Evolutionary conservation across 2,113 vertebrate genomes (phyloP).

Genomic region (Mus musculus): DNA sequence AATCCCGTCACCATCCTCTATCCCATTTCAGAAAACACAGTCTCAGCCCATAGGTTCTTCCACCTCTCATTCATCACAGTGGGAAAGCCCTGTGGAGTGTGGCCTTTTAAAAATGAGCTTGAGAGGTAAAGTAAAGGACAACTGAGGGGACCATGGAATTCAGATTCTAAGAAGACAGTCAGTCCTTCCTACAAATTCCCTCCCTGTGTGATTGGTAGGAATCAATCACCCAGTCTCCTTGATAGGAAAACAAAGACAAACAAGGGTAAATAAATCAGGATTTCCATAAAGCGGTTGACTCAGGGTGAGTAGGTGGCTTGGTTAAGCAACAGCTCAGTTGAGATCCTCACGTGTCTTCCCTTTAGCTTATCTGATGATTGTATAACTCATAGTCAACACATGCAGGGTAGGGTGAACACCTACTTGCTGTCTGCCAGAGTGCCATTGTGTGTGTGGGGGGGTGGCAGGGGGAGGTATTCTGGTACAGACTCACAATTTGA

Average conservation of each 20-base stretch:
- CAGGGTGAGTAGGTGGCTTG: not conserved
- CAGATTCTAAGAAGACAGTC: not conserved
- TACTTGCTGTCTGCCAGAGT: not conserved
- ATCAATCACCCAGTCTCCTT: not conserved
- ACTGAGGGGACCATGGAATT: not conserved
- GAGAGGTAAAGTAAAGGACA: slow-evolving; percentile 42
- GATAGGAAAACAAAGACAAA: slow-evolving; percentile 9
- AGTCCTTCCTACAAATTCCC: not conserved
- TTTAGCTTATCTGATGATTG: not conserved
- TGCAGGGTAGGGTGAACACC: not conserved
- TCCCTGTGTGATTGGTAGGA: no score
- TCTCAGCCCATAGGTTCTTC: slow-evolving; percentile 25
- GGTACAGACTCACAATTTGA: not conserved
- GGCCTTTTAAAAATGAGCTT: slow-evolving; percentile 50
- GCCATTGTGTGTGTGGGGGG: not conserved
- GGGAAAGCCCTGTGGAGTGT: slow-evolving; percentile 10
- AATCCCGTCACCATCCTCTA: slow-evolving; percentile 51
- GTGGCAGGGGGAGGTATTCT: not conserved
- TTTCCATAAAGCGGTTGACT: not conserved
- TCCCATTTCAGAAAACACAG: slow-evolving; percentile 50
- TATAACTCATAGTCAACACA: not conserved
- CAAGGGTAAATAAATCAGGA: not conserved
- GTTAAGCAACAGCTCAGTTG: not conserved
- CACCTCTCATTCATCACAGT: not conserved
- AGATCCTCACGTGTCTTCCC: not conserved